Percentiles rank a stretch among this genome's conserved stretches.
Evolutionary conservation across 1,140 invertebrate genomes (phyloP).

Genomic region (Lethrus apterus): DNA sequence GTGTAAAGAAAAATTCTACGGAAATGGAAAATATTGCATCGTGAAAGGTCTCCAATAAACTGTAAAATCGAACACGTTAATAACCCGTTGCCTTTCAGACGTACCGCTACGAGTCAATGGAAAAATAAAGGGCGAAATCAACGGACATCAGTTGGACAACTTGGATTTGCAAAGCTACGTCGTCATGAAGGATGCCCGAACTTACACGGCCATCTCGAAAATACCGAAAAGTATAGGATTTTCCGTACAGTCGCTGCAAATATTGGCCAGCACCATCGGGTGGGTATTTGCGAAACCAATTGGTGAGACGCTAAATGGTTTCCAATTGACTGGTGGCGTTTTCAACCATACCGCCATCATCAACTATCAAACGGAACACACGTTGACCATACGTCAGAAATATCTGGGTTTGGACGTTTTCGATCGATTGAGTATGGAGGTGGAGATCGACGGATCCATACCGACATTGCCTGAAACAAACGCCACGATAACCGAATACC

Average conservation of each 20-base stretch:
- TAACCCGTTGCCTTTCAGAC: constrained; percentile 44
- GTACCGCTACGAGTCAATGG: constrained; percentile 79
- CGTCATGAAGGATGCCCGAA: constrained; percentile 77
- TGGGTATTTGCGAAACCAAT: constrained; percentile 86
- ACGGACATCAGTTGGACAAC: constrained; percentile 62
- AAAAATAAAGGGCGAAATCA: constrained; percentile 72
- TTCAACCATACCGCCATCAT: constrained; percentile 73
- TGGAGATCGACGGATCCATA: constrained; percentile 68
- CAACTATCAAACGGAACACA: constrained; percentile 64
- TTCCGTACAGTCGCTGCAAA: constrained; percentile 70
- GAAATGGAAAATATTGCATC: constrained; percentile 86
- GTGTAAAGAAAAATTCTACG: constrained; percentile 73
- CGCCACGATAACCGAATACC: constrained; percentile 69
- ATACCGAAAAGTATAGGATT: constrained; percentile 64
- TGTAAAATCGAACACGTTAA: background rate
- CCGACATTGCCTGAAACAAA: constrained; percentile 59
- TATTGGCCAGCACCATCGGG: constrained; percentile 73
- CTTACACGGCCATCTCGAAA: constrained; percentile 84
- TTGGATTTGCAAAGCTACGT: constrained; percentile 90
- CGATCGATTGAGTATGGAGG: constrained; percentile 74
- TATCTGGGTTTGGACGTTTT: constrained; percentile 86
- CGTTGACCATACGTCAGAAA: constrained; percentile 64
- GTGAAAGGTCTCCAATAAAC: constrained; percentile 69
- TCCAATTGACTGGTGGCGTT: constrained; percentile 70
- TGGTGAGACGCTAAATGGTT: constrained; percentile 73